These are phyloP conservation scores for Galbula dea DNA, from an alignment of 2,113 vertebrate species.

Conservation along the genomic window DNA sequence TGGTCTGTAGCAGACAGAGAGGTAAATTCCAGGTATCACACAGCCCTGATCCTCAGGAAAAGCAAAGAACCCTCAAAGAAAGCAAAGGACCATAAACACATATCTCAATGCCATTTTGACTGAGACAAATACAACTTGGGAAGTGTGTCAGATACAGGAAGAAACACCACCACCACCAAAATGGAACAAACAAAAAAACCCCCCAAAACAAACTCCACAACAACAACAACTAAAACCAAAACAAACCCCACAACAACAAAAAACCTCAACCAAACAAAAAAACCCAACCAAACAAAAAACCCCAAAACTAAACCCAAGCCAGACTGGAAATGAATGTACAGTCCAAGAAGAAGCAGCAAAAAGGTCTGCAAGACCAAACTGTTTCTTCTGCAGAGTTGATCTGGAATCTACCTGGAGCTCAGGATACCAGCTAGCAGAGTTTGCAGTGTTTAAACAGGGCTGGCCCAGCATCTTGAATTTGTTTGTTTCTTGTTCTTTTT, in stretches of 20 bases:
- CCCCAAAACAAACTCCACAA: too few relatives aligned
- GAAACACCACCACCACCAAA: too few relatives aligned
- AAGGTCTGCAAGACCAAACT: not conserved
- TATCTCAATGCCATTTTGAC: not conserved
- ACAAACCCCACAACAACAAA: too few relatives aligned
- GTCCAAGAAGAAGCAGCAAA: not conserved
- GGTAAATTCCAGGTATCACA: not conserved
- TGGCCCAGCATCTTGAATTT: not conserved
- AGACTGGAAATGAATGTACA: not conserved
- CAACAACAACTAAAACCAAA: too few relatives aligned
- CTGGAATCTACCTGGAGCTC: not conserved
- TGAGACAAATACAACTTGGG: not conserved
- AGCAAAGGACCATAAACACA: not conserved
- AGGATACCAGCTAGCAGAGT: rapidly evolving
- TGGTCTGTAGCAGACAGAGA: not conserved
- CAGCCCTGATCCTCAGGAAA: not conserved
- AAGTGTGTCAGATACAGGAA: not conserved
- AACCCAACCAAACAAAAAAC: not conserved
- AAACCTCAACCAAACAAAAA: too few relatives aligned
- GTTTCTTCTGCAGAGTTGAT: not conserved
- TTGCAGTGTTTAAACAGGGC: not conserved
- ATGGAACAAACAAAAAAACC: too few relatives aligned
- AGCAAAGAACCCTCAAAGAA: not conserved
- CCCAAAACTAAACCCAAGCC: not conserved
- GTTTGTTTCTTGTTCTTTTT: not conserved